Evolutionary conservation across 2,797 vertebrate genomes (phyloP), one percentile per base, ranked within the genome.

Genomic region (Benthosema pterotum): DNA sequence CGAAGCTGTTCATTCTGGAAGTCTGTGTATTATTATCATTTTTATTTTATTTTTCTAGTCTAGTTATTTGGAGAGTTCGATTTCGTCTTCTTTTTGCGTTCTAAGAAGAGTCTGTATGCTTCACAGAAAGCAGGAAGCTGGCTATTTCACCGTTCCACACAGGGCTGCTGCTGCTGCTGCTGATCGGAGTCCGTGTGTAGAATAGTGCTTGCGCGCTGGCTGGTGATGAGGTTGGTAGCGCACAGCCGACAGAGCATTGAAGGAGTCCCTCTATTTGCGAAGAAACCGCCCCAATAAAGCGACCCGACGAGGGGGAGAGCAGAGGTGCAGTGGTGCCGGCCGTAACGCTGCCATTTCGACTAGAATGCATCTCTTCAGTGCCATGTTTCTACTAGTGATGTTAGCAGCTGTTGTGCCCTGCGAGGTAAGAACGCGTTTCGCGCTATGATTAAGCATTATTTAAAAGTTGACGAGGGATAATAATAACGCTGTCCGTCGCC

Each of bases 351-450:
- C 78, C 84, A 90, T 91, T 92, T 75, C 89, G 74, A 74, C 81
- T 48, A 79, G 87, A 82, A 94, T 94, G 92, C 91, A 93, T 90
- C 92, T 93, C 74, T 91, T 94, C 87, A 93, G 92, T 92, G 91
- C 91, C 80, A 93, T 94, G 85, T 93, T 94, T 66, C 89, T 94
- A 19, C 91, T 94, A 50, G 86, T 94, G 78, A 93, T 94, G 93
- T 93, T 93, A 84, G 87, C 88, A 70, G 84, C 65, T 75, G 22
- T 85, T 67, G 76, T 38, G 28, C 77, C 88, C 72, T 83, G 88
- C 49, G 84, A 93, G 93, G 92, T 94, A 90, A 90, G 91, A 52
- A 43, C 63, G 52, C 67, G 47, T 68, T 42, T 43, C 62, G 77
- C 38, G 53, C 52, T 5, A 58, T 42, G 46, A 62, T 48, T 66